A percentile compares a stretch with the other conserved stretches of the same genome.
These are phyloP conservation scores for Penaeus indicus DNA, from an alignment of 1,140 invertebrate species.

Conservation along the genomic window DNA sequence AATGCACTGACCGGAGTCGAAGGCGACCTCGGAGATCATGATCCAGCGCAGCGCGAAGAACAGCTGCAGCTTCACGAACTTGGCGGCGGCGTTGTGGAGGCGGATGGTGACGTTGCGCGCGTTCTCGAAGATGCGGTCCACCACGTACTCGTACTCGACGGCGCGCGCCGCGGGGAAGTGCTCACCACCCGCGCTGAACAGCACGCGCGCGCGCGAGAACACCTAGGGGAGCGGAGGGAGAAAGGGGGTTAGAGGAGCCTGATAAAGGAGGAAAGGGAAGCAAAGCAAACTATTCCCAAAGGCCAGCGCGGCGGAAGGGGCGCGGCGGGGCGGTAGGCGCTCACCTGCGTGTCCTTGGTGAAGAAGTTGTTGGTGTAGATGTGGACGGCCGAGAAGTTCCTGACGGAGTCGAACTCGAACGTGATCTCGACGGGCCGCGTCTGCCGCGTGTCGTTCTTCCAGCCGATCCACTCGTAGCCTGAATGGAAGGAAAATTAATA, in stretches of 20 bases:
- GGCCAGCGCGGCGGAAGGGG: too few relatives aligned
- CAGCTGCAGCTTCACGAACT: conserved; percentile 83
- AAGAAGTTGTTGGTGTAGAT: conserved; percentile 86
- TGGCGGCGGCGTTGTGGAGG: conserved; percentile 82
- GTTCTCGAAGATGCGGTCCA: conserved; percentile 84
- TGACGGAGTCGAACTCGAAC: conserved; percentile 82
- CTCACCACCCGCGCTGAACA: conserved; percentile 80
- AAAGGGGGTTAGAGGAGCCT: not conserved
- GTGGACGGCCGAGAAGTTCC: conserved; percentile 82
- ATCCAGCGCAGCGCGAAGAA: conserved; percentile 89
- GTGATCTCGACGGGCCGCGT: conserved; percentile 77
- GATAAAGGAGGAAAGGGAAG: not conserved
- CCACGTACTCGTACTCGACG: conserved; percentile 79
- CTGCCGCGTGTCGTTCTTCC: conserved; percentile 79
- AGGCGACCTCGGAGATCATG: conserved; percentile 87
- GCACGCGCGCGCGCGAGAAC: conserved; percentile 79
- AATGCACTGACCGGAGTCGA: conserved; percentile 73
- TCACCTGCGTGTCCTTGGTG: conserved; percentile 83
- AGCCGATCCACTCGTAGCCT: conserved; percentile 88
- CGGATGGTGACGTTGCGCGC: conserved; percentile 87
- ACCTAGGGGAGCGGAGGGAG: conserved; percentile 70
- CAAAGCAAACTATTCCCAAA: not conserved
- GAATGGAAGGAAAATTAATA: conserved; percentile 66
- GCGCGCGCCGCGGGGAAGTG: conserved; percentile 77
- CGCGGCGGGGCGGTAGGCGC: conserved; percentile 8